A percentile compares a stretch with the other conserved stretches of the same genome.
These are phyloP conservation scores for Hetaerina titia DNA, from an alignment of 2,888 invertebrate species.

Conservation along the genomic window DNA sequence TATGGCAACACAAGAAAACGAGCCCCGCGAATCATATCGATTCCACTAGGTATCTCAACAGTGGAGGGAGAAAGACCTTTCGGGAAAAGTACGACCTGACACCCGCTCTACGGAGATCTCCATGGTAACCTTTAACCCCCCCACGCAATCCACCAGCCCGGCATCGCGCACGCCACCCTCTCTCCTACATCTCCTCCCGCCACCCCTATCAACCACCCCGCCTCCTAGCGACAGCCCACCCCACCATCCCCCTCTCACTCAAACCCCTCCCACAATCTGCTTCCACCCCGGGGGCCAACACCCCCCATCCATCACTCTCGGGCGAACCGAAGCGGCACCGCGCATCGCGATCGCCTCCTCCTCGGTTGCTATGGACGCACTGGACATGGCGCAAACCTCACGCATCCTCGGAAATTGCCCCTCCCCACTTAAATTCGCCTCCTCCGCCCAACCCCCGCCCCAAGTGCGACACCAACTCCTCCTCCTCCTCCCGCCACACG, in stretches of 20 bases:
- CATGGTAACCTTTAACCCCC: slow-evolving; percentile 62
- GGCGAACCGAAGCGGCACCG: slow-evolving; percentile 22
- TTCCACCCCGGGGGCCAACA: background rate
- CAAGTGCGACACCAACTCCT: background rate
- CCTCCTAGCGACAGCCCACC: no score
- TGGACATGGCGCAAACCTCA: slow-evolving; percentile 20
- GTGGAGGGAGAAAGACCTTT: background rate
- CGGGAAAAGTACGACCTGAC: slow-evolving; percentile 20
- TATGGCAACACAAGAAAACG: slow-evolving; percentile 66
- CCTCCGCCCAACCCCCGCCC: background rate
- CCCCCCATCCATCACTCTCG: background rate
- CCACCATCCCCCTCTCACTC: background rate
- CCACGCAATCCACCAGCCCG: background rate
- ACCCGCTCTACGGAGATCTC: slow-evolving; percentile 51
- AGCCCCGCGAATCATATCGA: slow-evolving; percentile 60
- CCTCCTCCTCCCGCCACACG: background rate
- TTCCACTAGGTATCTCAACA: slow-evolving; percentile 24
- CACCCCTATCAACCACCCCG: background rate
- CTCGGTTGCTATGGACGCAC: slow-evolving; percentile 41
- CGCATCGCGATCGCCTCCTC: slow-evolving; percentile 49
- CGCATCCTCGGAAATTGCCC: slow-evolving; percentile 9
- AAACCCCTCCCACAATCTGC: background rate
- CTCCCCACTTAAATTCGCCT: background rate
- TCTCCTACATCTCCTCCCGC: background rate
- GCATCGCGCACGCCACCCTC: background rate